Base-by-base conservation (phyloP, 1,140 invertebrate genomes). In the Cotesia glomerata region DNA sequence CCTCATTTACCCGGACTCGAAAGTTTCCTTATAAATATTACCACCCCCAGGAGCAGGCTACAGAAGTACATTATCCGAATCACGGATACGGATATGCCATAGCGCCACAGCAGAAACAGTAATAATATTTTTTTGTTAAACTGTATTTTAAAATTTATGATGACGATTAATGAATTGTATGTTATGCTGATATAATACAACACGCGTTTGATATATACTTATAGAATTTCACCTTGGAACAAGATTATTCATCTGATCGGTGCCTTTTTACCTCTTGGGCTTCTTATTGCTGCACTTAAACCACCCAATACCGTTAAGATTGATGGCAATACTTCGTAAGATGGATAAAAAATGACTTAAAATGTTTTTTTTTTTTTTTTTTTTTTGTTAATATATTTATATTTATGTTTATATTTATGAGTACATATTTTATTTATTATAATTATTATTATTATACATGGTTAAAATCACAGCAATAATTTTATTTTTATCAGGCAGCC, bases 161-260 rank as follows among this genome's bases (percentile, higher is more conserved):
- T 36, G 67, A 69, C 36, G 32, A 70, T 32, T 61, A 62, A 54
- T 62, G n/a, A 16, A 16, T 67, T n/a, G 26, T 72, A 52, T 18
- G 63, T 45, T 67, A 4, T 69, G 49, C 26, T 26, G 26, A 26
- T 26, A 26, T 26, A 26, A 26, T 26, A 26, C 26, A 26, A 26
- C 26, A 26, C 26, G 3, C 26, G 26, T 75, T 79, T 66, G 0
- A 56, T 64, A 64, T 45, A 35, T 11, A 9, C 49, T 5, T 69
- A n/a, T 64, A 85, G 83, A 45, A 16, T 79, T 11, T 81, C 81
- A 32, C 77, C 83, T 2, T 86, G 84, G 85, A 84, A 81, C 69
- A 87, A 86, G 72, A 82, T 86, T 3, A 68, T 86, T 11, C 82
- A 82, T 52, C 72, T 87, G 35, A 81, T 86, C 64, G 81, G 85